These are phyloP conservation scores for Lamellibrachia satsuma DNA, from an alignment of 2,888 invertebrate genomes.

Conservation along the genomic window DNA sequence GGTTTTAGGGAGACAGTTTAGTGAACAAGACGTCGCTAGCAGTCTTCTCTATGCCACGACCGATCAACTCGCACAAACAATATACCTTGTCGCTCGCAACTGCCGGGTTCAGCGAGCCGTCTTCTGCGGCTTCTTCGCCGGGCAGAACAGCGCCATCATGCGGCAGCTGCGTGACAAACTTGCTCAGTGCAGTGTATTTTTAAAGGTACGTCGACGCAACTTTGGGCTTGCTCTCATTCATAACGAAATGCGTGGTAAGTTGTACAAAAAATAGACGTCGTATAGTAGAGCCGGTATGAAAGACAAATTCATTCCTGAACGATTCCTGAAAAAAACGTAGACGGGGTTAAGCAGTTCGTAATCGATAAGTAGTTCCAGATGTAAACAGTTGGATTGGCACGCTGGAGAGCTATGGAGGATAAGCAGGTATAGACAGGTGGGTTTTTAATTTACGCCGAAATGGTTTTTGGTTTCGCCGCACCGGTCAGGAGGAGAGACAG, in stretches of 20 bases:
- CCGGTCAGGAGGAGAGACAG: no score
- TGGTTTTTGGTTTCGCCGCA: no score
- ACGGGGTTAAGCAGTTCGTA: no score
- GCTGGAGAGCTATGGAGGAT: no score
- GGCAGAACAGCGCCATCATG: conserved; percentile 25
- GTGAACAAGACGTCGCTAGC: conserved; percentile 36
- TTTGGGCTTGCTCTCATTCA: not conserved
- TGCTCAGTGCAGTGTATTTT: not conserved
- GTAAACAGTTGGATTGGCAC: no score
- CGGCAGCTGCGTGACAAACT: conserved; percentile 31
- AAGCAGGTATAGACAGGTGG: no score
- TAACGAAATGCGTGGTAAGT: not conserved
- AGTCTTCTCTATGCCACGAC: conserved; percentile 37
- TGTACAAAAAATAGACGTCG: not conserved
- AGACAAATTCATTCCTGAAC: not conserved
- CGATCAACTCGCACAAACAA: conserved; percentile 34
- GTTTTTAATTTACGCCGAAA: no score
- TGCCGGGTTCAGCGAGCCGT: conserved; percentile 29
- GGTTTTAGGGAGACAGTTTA: conserved; percentile 26
- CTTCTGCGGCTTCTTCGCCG: conserved; percentile 39
- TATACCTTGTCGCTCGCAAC: conserved; percentile 34
- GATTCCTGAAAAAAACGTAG: no score
- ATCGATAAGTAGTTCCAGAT: no score
- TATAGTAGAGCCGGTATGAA: not conserved
- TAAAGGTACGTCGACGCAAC: not conserved